These are phyloP conservation scores for Pyrrhosoma nymphula DNA, from an alignment of 2,888 invertebrate genomes.

Conservation along the genomic window DNA sequence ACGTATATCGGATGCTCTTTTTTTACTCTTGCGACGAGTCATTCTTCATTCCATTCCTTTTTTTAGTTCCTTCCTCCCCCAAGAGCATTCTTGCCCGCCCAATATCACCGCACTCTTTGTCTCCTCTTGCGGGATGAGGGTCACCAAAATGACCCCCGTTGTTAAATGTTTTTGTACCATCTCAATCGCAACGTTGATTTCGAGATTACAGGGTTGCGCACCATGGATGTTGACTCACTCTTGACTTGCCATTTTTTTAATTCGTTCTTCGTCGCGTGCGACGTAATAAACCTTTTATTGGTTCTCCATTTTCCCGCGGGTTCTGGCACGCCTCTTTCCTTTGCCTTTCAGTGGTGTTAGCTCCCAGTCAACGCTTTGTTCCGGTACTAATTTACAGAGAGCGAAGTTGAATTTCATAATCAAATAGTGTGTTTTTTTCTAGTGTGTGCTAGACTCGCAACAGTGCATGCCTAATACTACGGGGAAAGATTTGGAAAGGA, in stretches of 20 bases:
- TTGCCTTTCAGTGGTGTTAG: neutral
- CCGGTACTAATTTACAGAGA: neutral
- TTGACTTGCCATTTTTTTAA: neutral
- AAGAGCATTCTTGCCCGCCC: neutral
- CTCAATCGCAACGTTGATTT: neutral
- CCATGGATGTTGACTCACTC: neutral
- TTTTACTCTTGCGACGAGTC: neutral
- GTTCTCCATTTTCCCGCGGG: neutral
- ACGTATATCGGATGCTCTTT: neutral
- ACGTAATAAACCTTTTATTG: neutral
- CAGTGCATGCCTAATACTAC: too few relatives aligned
- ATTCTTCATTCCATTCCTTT: neutral
- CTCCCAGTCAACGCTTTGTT: neutral
- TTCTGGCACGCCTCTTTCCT: neutral
- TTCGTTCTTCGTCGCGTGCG: neutral
- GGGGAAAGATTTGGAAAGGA: too few relatives aligned
- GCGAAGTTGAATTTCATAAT: neutral
- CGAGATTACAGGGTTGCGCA: conserved; percentile 11
- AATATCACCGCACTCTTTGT: neutral
- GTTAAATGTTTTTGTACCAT: neutral
- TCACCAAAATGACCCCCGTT: conserved; percentile 29
- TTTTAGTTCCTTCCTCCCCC: neutral
- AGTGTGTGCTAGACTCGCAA: too few relatives aligned
- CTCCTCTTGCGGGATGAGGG: neutral
- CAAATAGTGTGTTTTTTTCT: neutral